Evolutionary conservation across 1,140 invertebrate genomes (phyloP).

Genomic region (Drosophila athabasca): DNA sequence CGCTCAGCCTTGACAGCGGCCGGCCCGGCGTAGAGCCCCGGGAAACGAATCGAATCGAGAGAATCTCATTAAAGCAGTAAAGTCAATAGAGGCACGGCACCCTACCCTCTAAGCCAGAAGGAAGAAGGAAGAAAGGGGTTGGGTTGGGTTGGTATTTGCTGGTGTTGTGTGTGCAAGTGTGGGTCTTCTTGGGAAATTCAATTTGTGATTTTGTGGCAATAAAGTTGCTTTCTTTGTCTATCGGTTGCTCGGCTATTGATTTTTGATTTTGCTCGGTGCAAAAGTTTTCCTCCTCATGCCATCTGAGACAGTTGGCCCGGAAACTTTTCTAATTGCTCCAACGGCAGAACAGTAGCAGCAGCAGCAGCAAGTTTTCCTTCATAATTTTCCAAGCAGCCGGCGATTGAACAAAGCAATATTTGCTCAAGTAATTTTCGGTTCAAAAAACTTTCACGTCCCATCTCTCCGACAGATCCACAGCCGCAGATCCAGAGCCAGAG

Average conservation of each 20-base stretch:
- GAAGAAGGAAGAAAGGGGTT: conserved; percentile 17
- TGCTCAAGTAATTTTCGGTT: conserved; percentile 70
- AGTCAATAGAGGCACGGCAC: conserved; percentile 50
- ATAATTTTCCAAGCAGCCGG: conserved; percentile 64
- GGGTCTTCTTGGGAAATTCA: conserved; percentile 55
- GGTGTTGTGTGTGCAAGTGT: no score
- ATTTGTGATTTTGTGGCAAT: conserved; percentile 57
- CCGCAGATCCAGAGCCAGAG: background rate
- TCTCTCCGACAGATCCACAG: conserved; percentile 2
- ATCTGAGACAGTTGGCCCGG: conserved; percentile 59
- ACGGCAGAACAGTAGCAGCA: no score
- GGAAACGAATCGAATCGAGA: background rate
- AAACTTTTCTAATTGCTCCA: conserved; percentile 74
- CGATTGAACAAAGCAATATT: conserved; percentile 76
- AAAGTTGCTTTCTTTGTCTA: conserved; percentile 36
- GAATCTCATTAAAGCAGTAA: conserved; percentile 61
- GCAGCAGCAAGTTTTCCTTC: conserved; percentile 44
- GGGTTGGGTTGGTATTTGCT: background rate
- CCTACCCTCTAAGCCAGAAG: background rate
- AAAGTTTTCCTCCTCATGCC: conserved; percentile 25
- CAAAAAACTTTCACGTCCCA: conserved; percentile 58
- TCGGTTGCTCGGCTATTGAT: conserved; percentile 41
- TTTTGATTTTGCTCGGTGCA: conserved; percentile 38
- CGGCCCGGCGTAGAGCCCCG: background rate
- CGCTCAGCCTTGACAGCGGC: conserved; percentile 68